phyloP scores from a whole-genome alignment of 2,888 invertebrate genomes.

The Acronicta leporina region DNA sequence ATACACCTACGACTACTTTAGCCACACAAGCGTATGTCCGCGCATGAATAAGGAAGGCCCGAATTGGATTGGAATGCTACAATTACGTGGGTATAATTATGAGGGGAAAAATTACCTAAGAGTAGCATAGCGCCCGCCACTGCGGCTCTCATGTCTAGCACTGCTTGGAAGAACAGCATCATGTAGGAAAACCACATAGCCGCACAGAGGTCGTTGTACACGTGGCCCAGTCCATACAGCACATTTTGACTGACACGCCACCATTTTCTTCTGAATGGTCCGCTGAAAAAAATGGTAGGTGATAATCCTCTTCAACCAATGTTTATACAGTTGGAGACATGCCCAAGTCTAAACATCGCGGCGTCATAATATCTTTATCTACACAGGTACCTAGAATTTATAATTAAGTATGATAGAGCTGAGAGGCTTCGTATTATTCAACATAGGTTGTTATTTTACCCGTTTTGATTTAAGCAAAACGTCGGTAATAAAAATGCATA shows the following conservation, averaged over 20 bases:
- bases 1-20: background rate
- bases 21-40: background rate
- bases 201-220: conserved; percentile 98
- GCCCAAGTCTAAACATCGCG: background rate
- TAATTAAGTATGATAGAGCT: too few species aligned
- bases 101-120: conserved; percentile 84
- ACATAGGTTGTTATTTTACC: too few species aligned
- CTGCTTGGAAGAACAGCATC: conserved; percentile 94
- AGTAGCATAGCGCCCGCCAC: conserved; percentile 92
- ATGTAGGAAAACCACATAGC: conserved; percentile 99
- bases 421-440: too few species aligned
- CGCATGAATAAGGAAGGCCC: background rate
- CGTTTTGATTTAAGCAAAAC: too few species aligned
- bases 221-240: conserved; percentile 93
- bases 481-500: too few species aligned
- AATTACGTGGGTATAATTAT: background rate
- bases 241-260: conserved; percentile 83
- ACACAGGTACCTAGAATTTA: too few species aligned
- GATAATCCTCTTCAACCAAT: conserved; percentile 1
- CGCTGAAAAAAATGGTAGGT: conserved; percentile 65
- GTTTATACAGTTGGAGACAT: conserved; percentile 10
- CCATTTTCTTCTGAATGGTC: conserved; percentile 72
- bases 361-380: background rate
- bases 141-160: conserved; percentile 87
- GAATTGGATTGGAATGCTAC: too few species aligned